phyloP scores from a whole-genome alignment of 2,888 invertebrate genomes.

The Thelaira solivaga region DNA sequence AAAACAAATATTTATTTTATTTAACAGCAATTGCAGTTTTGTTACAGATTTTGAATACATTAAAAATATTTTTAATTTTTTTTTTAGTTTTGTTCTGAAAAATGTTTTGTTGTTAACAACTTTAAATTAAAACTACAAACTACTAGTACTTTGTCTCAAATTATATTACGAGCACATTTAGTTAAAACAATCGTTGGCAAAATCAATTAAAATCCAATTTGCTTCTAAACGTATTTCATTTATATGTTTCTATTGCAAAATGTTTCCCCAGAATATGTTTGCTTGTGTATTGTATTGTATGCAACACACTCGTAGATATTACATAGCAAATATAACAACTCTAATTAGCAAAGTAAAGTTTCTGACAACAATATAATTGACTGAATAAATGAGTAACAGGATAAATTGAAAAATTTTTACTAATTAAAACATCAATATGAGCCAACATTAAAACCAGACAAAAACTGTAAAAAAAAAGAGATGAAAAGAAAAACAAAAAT shows the following conservation, averaged over 20 bases:
- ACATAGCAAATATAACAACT: background rate
- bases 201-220: constrained; percentile 31
- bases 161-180: background rate
- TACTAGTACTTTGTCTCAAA: background rate
- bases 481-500: background rate
- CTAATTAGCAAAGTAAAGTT: background rate
- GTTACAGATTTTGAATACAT: too few relatives aligned
- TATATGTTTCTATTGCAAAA: background rate
- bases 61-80: background rate
- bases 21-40: too few relatives aligned
- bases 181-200: constrained; percentile 1
- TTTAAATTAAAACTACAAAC: background rate
- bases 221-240: background rate
- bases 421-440: constrained; percentile 56
- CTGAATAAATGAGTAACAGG: background rate
- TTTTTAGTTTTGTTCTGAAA: background rate
- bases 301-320: too few relatives aligned
- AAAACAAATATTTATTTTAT: too few relatives aligned
- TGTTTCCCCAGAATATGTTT: background rate
- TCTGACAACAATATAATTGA: constrained; percentile 19
- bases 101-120: background rate
- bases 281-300: background rate
- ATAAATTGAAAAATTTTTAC: constrained; percentile 40
- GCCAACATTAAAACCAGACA: constrained; percentile 34
- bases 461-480: constrained; percentile 1